Conservation (phyloP, 2,113 vertebrate species). For the Microcebus jonahi region DNA sequence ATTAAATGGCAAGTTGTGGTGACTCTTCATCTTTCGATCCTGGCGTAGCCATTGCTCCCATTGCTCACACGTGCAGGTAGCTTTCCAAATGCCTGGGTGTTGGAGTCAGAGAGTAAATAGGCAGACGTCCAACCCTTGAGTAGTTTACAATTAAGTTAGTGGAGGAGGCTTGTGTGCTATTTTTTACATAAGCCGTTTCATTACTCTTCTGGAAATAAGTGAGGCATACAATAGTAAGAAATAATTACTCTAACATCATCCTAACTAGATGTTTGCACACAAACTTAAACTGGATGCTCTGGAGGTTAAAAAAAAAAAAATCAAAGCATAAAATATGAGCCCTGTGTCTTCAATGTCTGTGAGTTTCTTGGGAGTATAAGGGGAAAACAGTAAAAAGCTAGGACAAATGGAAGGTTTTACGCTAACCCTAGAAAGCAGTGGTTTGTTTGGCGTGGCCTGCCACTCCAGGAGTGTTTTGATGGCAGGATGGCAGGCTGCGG, state of each 20-base stretch:
- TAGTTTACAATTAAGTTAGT: not conserved
- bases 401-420: not conserved
- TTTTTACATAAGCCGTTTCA: not conserved
- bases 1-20: not conserved
- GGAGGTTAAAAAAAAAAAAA: not conserved
- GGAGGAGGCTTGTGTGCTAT: not conserved
- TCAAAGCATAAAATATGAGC: not conserved
- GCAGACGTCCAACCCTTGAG: not conserved
- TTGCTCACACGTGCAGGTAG: not conserved
- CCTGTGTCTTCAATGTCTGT: not conserved
- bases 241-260: not conserved
- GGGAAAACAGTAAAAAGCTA: not conserved
- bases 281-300: not conserved
- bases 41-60: not conserved
- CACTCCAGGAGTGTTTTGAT: accelerated
- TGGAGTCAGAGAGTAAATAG: not conserved
- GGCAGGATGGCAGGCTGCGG: not conserved
- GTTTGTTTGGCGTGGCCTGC: not conserved
- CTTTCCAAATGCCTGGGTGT: not conserved
- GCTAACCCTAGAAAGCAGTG: not conserved
- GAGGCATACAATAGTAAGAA: not conserved
- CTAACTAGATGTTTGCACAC: not conserved
- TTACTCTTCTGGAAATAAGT: not conserved
- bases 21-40: not conserved
- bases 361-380: not conserved